Evolutionary conservation across 92 coral and sea anemone species (phyloP), one percentile per base, ranked within the genome.

Genomic region (Palythoa caribaeorum): DNA sequence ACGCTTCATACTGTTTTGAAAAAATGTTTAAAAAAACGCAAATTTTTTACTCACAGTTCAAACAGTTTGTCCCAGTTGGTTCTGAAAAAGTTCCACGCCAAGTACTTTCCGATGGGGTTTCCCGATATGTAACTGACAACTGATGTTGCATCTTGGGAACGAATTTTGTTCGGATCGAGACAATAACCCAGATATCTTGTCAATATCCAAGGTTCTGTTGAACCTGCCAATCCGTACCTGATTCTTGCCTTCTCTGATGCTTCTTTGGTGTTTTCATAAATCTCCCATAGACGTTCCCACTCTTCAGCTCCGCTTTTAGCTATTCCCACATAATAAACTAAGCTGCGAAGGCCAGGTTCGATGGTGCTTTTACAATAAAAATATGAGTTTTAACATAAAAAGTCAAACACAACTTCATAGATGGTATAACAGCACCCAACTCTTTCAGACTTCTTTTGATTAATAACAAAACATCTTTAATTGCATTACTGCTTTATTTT

Each of bases 21-120:
- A 55, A 11, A 5, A 63, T 1, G 35, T 17, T 3, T 0, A 63
- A 2, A 7, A 16, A 57, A 39, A 55, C 47, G 7, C 16, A 17
- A 62, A 14, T 15, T 20, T 11, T 11, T 5, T 20, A 89, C 98
- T 93, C 80, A 97, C 99, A 90, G 90, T n/a, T 86, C 85, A 86
- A 92, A 92, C 72, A 97, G 83, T 9, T 44, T 28, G 6, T 91
- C 87, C 97, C 98, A 97, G 94, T 97, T 94, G 28, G 92, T 91
- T 51, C 94, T 96, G 59, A 93, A 94, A 72, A 97, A 97, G 86
- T 90, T 97, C 99, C 99, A 97, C 37, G 99, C 99, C 12, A 97
- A 78, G 47, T 92, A 94, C 87, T 92, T 92, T 17, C 99, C 99
- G 44, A 93, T 88, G 37, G 96, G 92, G 77, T 95, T 97, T 9